Evolutionary conservation across 2,113 vertebrate species (phyloP).

Genomic region (Okapia johnstoni): DNA sequence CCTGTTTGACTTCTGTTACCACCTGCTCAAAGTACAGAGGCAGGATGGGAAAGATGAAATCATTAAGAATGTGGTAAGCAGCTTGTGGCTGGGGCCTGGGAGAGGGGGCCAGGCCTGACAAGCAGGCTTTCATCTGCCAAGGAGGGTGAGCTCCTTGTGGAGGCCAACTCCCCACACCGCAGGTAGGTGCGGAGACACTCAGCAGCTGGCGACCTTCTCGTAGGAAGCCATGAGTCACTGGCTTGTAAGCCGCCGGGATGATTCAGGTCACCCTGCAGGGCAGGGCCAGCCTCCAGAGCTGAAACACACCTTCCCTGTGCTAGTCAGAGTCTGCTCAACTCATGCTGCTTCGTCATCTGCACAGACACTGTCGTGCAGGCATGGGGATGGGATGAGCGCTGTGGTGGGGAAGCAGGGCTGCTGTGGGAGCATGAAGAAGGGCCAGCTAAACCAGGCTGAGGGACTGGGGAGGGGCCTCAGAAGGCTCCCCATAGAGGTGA

Average conservation of each 20-base stretch:
- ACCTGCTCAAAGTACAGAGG: constrained; percentile 97
- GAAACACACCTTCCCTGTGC: background rate
- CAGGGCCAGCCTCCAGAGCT: background rate
- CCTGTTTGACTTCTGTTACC: constrained; percentile 99
- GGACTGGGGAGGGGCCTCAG: background rate
- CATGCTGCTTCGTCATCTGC: background rate
- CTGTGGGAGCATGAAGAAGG: background rate
- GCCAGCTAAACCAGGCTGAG: background rate
- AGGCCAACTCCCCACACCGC: background rate
- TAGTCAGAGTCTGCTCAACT: background rate
- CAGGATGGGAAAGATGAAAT: constrained; percentile 99
- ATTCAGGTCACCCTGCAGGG: background rate
- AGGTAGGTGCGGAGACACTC: background rate
- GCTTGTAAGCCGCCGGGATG: background rate
- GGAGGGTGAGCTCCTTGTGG: too few species aligned
- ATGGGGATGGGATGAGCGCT: fast-evolving
- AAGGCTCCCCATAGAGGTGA: background rate
- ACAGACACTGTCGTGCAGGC: background rate
- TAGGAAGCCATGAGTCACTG: background rate
- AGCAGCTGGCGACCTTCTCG: fast-evolving
- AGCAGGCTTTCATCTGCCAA: background rate
- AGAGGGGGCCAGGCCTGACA: background rate
- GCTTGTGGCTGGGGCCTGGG: background rate
- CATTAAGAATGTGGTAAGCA: constrained; percentile 97
- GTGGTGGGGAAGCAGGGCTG: background rate